Base-by-base conservation (phyloP, 1,140 invertebrate species). In the Leptinotarsa lineolata region DNA sequence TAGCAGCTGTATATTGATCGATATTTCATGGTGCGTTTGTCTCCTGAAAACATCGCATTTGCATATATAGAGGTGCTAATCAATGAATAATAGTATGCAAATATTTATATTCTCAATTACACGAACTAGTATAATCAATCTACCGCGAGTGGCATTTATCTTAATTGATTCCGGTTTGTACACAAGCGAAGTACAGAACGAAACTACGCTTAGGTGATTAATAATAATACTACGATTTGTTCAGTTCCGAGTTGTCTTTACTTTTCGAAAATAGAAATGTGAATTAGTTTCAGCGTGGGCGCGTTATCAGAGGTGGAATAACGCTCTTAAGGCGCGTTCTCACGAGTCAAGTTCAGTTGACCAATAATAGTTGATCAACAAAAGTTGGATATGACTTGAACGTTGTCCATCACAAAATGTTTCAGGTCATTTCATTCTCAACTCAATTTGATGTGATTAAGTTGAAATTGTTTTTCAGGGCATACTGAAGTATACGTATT, bases 61-160 rank as follows among this genome's bases (percentile, higher is more conserved):
- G 65, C 65, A 67, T 67, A 67, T 67, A 45, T n/a, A 67, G 65
- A 67, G 65, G 65, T 67, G 65, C 24, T 67, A 67, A 67, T 67
- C 65, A 67, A 45, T 30, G 39, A 67, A 67, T 67, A n/a, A 67
- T 67, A 67, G 65, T 67, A 67, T 67, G 65, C 65, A 67, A 67
- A 67, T 67, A 67, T 67, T 67, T 67, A 67, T 67, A 39, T 67
- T 67, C 65, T 67, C 65, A 67, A 67, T 67, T 67, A 67, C 44
- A 46, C 11, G 16, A 46, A 67, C 65, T 39, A 67, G 22, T 44
- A 45, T 67, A 67, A 67, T 67, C 65, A 67, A 67, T 67, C 65
- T 67, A 39, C 65, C 30, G 11, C 24, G 65, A 67, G 30, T 63
- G 65, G 65, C 65, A 21, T 30, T 67, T 67, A 67, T 67, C 65